These are phyloP conservation scores for Hypercompe scribonia DNA, from an alignment of 2,888 invertebrate species.

Conservation along the genomic window DNA sequence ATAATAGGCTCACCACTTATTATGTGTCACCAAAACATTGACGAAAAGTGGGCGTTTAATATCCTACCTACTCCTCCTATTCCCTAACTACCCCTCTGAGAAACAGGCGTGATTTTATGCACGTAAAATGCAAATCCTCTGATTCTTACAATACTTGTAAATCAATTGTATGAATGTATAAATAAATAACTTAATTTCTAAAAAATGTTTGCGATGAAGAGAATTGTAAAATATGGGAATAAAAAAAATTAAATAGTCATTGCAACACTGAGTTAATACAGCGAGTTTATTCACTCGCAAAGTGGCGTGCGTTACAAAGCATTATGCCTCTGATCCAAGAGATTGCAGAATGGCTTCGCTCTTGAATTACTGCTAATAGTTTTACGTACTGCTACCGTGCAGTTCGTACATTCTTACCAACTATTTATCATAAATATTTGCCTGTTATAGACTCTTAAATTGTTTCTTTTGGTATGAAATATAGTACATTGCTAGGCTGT, in stretches of 20 bases:
- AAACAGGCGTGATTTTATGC: no score
- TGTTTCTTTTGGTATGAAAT: background rate
- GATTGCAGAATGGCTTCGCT: slow-evolving; percentile 56
- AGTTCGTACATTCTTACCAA: background rate
- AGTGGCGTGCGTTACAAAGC: slow-evolving; percentile 44
- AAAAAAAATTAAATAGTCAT: slow-evolving; percentile 22
- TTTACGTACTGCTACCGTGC: slow-evolving; percentile 37
- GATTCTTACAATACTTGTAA: background rate
- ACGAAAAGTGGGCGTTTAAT: no score
- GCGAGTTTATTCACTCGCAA: slow-evolving; percentile 55
- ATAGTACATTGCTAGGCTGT: background rate
- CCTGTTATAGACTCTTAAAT: background rate
- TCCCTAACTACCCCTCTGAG: no score
- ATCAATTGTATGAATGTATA: no score
- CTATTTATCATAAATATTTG: background rate
- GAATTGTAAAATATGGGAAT: background rate
- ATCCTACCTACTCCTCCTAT: no score
- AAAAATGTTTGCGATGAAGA: background rate
- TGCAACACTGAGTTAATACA: slow-evolving; percentile 22
- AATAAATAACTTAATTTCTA: background rate
- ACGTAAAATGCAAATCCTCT: background rate
- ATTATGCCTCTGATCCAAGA: slow-evolving; percentile 61
- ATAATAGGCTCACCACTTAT: no score
- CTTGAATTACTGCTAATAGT: slow-evolving; percentile 69
- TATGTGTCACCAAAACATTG: no score